Evolutionary conservation across 2,888 invertebrate species (phyloP).

Genomic region (Andrena dorsata): DNA sequence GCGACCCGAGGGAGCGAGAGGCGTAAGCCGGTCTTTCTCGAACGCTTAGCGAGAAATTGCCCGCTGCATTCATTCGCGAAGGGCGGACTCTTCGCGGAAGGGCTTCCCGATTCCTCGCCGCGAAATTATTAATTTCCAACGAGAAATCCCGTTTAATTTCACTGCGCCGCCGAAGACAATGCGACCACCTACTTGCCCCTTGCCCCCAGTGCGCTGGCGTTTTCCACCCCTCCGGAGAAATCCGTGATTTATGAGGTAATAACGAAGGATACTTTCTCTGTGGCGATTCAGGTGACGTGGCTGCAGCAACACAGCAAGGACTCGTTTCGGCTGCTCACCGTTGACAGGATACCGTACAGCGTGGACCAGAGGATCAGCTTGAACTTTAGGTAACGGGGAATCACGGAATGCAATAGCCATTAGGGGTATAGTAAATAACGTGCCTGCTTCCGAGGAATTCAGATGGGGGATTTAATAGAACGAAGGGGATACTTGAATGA

Average conservation of each 20-base stretch:
- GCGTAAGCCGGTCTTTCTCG: conserved; percentile 38
- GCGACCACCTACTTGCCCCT: conserved; percentile 5
- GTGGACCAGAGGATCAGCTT: conserved; percentile 87
- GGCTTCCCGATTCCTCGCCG: conserved; percentile 26
- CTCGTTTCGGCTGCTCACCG: conserved; percentile 87
- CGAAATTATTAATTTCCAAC: conserved; percentile 59
- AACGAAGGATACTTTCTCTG: conserved; percentile 52
- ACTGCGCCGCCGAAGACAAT: conserved; percentile 32
- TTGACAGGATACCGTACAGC: conserved; percentile 87
- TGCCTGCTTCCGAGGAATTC: too few species aligned
- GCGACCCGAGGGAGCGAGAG: neutral
- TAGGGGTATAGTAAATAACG: too few species aligned
- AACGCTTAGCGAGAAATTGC: conserved; percentile 57
- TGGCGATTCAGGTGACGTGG: conserved; percentile 87
- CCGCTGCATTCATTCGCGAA: conserved; percentile 25
- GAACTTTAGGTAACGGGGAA: conserved; percentile 86
- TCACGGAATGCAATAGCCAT: neutral
- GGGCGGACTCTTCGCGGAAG: conserved; percentile 9
- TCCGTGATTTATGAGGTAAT: conserved; percentile 52
- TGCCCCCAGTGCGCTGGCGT: neutral
- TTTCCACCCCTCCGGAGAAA: neutral
- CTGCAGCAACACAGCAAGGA: conserved; percentile 87
- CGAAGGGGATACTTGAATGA: neutral
- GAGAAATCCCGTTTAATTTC: conserved; percentile 42
- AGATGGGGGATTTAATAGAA: neutral